A percentile compares a stretch with the other conserved stretches of the same genome.
These are phyloP conservation scores for Periphyllus acericola DNA, from an alignment of 2,888 invertebrate species.

Conservation along the genomic window DNA sequence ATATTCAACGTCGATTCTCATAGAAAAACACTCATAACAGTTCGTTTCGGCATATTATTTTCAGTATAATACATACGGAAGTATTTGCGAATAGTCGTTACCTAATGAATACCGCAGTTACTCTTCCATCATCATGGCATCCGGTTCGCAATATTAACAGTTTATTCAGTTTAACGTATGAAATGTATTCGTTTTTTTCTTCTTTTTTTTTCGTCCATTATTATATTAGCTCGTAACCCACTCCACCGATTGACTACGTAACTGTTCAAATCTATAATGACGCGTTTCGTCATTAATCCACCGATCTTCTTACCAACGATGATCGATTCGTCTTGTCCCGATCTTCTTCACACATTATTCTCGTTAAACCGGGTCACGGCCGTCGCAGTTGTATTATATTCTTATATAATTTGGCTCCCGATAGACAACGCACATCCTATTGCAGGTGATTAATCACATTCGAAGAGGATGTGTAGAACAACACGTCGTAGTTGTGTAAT, in stretches of 20 bases:
- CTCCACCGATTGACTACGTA: background rate
- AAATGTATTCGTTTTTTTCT: background rate
- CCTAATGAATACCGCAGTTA: background rate
- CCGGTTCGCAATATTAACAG: background rate
- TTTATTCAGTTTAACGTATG: background rate
- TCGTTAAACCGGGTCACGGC: slow-evolving; percentile 43
- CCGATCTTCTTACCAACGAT: background rate
- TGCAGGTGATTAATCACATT: slow-evolving; percentile 14
- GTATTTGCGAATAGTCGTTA: too few species aligned
- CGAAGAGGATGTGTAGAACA: background rate
- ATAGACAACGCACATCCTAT: slow-evolving; percentile 3
- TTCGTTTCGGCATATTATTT: too few species aligned
- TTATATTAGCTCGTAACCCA: background rate
- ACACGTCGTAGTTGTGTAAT: background rate
- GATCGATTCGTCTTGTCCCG: slow-evolving; percentile 44
- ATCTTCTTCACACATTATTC: slow-evolving; percentile 32
- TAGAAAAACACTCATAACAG: too few species aligned
- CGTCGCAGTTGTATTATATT: background rate
- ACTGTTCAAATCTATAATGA: slow-evolving; percentile 36
- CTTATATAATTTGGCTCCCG: slow-evolving; percentile 22
- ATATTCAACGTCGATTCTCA: too few species aligned
- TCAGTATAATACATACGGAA: too few species aligned
- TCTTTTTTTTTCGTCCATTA: background rate
- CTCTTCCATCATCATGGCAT: background rate
- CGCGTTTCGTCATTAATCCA: slow-evolving; percentile 35